Evolutionary conservation across 2,888 invertebrate genomes (phyloP), one percentile per base, ranked within the genome.

Genomic region (Leucophora obtusa): DNA sequence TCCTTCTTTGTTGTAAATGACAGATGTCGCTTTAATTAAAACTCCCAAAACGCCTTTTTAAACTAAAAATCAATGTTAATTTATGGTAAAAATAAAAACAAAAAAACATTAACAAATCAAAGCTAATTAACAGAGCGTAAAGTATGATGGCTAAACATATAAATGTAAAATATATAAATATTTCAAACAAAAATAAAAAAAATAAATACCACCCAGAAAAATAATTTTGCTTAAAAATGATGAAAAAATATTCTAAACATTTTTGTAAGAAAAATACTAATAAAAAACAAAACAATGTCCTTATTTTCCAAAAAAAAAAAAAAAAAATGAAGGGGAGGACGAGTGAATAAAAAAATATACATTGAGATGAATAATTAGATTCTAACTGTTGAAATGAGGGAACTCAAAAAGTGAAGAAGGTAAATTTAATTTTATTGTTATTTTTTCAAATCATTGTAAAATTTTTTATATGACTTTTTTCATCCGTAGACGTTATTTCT

Each of bases 341-440:
- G 73, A 73, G 33, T 70, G 28, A 28, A 28, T 1, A 28, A 28
- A 62, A 38, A 59, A 47, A 71, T 28, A 28, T 82, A 84, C 87
- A 87, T 86, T 84, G 87, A 86, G 85, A 88, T 89, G 88, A 88
- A 88, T 88, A 88, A 88, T 88, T 88, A 88, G 88, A 88, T 88
- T 88, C 86, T 78, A 74, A 81, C 81, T 77, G 77, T 77, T 77
- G 77, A 81, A 81, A 77, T 73, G 50, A 54, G 21, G 47, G 56
- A 59, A 17, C 58, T 15, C 35, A 50, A 60, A 69, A 71, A 54
- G 56, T 62, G 71, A 68, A 78, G 82, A 65, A 70, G 82, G 88
- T 88, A 88, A 87, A 87, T 88, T 87, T 88, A 87, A 87, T 87
- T 83, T 87, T 86, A 87, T 86, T 86, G 83, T 87, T 86, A 86